Percentiles rank a stretch among this genome's conserved stretches.
Evolutionary conservation across 35 echinoderm and acorn worm genomes (phyloP).

Genomic region (Apostichopus californicus): DNA sequence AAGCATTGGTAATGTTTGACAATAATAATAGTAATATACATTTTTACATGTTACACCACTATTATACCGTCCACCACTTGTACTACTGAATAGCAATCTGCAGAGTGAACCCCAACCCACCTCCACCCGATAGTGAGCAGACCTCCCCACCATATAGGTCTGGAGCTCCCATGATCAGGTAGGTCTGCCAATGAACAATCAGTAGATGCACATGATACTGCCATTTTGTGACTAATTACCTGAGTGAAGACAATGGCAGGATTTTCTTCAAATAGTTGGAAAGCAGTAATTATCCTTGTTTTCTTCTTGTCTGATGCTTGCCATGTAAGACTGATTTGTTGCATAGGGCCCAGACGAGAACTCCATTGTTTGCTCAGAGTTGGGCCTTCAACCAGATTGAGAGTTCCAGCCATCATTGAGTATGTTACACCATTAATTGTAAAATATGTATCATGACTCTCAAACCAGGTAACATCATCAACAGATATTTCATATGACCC

Average conservation of each 20-base stretch:
- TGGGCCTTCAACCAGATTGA: conserved; percentile 22
- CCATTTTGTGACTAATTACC: neutral
- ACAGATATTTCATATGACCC: conserved; percentile 22
- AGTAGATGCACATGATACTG: too few relatives aligned
- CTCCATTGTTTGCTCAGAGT: neutral
- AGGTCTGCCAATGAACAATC: too few relatives aligned
- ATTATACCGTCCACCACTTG: too few relatives aligned
- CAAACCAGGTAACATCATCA: conserved; percentile 32
- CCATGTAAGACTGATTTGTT: conserved; percentile 21
- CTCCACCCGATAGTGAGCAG: too few relatives aligned
- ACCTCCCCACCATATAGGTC: too few relatives aligned
- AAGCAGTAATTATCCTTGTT: conserved; percentile 26
- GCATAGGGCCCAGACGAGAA: neutral
- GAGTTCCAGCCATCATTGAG: conserved; percentile 35
- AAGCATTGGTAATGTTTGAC: too few relatives aligned
- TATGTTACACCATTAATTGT: conserved; percentile 38
- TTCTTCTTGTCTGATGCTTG: conserved; percentile 28
- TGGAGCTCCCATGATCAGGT: too few relatives aligned
- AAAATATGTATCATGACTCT: conserved; percentile 47
- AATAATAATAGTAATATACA: too few relatives aligned
- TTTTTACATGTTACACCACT: too few relatives aligned
- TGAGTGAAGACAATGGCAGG: conserved; percentile 30
- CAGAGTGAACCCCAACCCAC: too few relatives aligned
- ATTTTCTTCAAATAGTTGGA: neutral
- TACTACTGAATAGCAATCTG: too few relatives aligned